Base-by-base conservation (phyloP, 2,888 invertebrate species). In the Tipula confusa region DNA sequence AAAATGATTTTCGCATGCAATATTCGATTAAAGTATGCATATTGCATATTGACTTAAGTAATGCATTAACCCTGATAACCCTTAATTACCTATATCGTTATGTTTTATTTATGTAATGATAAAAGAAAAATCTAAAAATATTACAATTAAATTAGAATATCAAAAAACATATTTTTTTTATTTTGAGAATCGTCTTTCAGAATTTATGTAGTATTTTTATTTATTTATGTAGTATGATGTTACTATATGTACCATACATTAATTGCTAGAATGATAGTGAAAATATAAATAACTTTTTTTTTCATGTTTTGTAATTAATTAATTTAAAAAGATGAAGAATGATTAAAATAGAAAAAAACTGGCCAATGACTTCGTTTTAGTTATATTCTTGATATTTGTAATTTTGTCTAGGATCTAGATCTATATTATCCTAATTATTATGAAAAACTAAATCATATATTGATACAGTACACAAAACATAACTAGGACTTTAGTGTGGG, bases 341-440 rank as follows among this genome's bases (percentile, higher is more conserved):
- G 24, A 64, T 64, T 64, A 64, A 64, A 64, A 64, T 64, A 64
- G 64, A 64, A 33, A 38, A 64, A 64, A 64, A 64, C 24, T 64
- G 64, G 24, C 64, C 64, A 9, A 7, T 64, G 24, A 9, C 24
- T 64, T 64, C 64, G 6, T 64, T 64, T 64, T 18, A 11, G 24
- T 64, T 64, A 7, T 64, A 18, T 64, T 64, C 64, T 64, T 43
- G 43, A 4, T 15, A 43, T n/a, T n/a, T 15, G 0, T 43, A 43
- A 15, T 43, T 64, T 64, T 24, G 64, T 64, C 64, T 64, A 64
- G 64, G n/a, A n/a, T n/a, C n/a, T n/a, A n/a, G n/a, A n/a, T n/a
- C 24, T 24, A 18, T 64, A 24, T 64, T 64, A 64, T 24, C 64
- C 64, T 64, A 64, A 64, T 64, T 64, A 64, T n/a, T 24, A 24